Conservation (phyloP, 2,888 invertebrate genomes). For the Calameuta idolon region DNA sequence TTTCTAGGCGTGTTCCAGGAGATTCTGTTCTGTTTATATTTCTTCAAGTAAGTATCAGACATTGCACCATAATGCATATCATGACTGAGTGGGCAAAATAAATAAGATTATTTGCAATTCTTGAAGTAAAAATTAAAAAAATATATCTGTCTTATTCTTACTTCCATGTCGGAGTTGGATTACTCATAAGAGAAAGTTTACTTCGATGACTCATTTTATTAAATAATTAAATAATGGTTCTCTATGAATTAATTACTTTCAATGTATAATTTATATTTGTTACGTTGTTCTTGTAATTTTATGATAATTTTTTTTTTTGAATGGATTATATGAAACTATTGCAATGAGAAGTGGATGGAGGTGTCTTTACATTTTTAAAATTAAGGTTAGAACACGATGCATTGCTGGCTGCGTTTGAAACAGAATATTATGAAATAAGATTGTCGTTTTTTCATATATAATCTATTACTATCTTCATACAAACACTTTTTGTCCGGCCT, state of each 20-base stretch:
- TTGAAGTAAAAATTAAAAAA: not conserved
- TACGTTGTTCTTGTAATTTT: not conserved
- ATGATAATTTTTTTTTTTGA: not conserved
- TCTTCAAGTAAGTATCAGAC: not conserved
- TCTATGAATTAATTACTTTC: not conserved
- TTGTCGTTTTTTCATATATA: conserved; percentile 2
- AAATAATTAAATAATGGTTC: too few species aligned
- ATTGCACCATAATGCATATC: not conserved
- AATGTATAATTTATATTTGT: not conserved
- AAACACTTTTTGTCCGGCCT: conserved; percentile 13
- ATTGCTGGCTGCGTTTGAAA: not conserved
- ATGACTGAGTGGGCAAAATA: not conserved
- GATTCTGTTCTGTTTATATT: not conserved
- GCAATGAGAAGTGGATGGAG: not conserved
- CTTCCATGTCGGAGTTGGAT: not conserved
- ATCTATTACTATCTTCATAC: conserved; percentile 4
- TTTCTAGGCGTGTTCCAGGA: not conserved
- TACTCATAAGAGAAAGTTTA: not conserved
- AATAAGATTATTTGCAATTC: not conserved
- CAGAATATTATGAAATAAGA: not conserved
- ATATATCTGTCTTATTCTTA: not conserved
- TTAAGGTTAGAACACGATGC: not conserved
- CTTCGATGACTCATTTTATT: not conserved
- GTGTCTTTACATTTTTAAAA: not conserved
- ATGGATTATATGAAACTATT: not conserved